Conservation (phyloP, 2,888 invertebrate genomes). For the Dichetophora obliterata region DNA sequence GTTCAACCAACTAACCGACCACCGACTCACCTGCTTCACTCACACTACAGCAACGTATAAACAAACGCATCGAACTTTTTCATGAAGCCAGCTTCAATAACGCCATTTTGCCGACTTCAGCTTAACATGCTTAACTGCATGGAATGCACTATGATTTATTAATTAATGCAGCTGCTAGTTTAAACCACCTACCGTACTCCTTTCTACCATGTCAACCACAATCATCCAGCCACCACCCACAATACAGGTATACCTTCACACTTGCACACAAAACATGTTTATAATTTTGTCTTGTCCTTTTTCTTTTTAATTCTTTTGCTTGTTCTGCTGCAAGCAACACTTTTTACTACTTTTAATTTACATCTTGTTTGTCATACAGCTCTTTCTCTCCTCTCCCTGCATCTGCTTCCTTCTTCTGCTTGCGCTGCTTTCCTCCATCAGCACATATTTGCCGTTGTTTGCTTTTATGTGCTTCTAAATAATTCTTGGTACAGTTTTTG, state of each 20-base stretch:
- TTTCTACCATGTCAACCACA: no score
- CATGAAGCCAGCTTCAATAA: no score
- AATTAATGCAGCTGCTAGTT: background rate
- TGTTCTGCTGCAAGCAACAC: background rate
- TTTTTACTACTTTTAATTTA: background rate
- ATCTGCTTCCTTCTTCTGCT: no score
- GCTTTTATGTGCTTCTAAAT: background rate
- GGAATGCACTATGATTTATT: background rate
- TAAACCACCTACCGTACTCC: no score
- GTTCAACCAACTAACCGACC: no score
- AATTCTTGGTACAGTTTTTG: slow-evolving; percentile 10
- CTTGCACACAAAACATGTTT: background rate
- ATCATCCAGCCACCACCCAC: no score
- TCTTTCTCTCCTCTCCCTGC: background rate
- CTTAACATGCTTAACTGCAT: background rate
- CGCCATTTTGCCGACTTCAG: background rate
- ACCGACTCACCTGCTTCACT: no score
- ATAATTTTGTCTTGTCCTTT: background rate
- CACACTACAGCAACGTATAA: no score
- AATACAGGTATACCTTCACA: background rate
- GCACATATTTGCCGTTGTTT: no score
- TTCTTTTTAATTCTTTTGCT: background rate
- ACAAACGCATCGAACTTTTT: no score
- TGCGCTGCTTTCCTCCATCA: background rate
- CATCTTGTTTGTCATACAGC: background rate